Percentiles rank a stretch among this genome's conserved stretches.
Evolutionary conservation across 1,140 invertebrate genomes (phyloP).

Genomic region (Holcopasites calliopsidis): DNA sequence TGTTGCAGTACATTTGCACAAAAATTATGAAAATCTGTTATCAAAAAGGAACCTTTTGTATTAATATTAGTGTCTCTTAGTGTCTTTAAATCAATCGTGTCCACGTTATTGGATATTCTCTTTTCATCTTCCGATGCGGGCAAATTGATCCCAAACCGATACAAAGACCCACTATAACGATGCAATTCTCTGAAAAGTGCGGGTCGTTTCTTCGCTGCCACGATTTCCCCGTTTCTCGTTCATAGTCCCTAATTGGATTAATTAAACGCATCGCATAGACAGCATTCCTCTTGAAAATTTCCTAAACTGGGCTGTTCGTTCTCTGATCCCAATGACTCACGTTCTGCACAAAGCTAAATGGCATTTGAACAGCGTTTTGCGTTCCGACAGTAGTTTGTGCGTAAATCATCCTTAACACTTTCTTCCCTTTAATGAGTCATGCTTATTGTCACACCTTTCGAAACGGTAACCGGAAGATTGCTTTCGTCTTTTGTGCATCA

Average conservation of each 20-base stretch:
- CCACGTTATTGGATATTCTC: too few species aligned
- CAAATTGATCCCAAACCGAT: neutral
- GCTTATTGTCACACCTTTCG: slow-evolving; percentile 11
- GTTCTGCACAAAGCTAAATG: neutral
- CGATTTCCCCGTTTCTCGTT: neutral
- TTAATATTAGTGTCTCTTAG: too few species aligned
- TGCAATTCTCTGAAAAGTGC: neutral
- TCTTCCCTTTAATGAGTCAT: too few species aligned
- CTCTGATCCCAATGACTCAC: neutral
- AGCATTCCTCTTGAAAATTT: neutral
- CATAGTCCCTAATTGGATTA: slow-evolving; percentile 1
- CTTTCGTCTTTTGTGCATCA: slow-evolving; percentile 31
- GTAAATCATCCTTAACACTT: too few species aligned
- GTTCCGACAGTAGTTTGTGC: neutral
- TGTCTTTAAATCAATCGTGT: too few species aligned
- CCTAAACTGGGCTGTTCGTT: neutral
- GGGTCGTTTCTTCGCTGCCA: too few species aligned
- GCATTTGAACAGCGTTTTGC: neutral
- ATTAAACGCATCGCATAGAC: neutral
- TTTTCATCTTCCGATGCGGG: neutral
- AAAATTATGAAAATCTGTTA: too few species aligned
- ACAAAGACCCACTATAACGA: neutral
- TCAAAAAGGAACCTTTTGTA: too few species aligned
- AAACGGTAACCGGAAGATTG: slow-evolving; percentile 27
- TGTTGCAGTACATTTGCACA: too few species aligned